phyloP scores from a whole-genome alignment of 2,888 invertebrate species.

The Meteorus cinctellus region DNA sequence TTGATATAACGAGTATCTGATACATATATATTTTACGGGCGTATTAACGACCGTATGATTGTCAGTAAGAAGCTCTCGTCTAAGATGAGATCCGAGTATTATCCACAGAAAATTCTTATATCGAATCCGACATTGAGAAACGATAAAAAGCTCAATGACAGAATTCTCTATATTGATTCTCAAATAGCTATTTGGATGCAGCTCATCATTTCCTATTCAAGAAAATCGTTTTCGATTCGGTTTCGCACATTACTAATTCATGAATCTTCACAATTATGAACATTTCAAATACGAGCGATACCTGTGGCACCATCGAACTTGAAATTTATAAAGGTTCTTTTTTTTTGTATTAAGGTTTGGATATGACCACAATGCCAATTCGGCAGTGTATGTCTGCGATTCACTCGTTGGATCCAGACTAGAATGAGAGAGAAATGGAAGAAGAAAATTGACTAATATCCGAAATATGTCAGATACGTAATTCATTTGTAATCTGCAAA shows the following conservation, averaged over 20 bases:
- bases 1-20: constrained; percentile 22
- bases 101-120: constrained; percentile 54
- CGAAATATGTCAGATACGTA: constrained; percentile 55
- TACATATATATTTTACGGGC: constrained; percentile 18
- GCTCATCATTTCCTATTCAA: background rate
- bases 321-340: too few relatives aligned
- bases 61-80: constrained; percentile 52
- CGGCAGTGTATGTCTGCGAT: too few relatives aligned
- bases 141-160: constrained; percentile 53
- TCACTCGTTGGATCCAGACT: background rate
- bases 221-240: too few relatives aligned
- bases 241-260: too few relatives aligned
- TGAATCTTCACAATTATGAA: too few relatives aligned
- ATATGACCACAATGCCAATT: too few relatives aligned
- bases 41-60: constrained; percentile 41
- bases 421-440: constrained; percentile 23
- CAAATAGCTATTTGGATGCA: constrained; percentile 46
- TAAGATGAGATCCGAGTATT: constrained; percentile 50
- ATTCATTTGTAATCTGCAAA: constrained; percentile 67
- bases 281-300: too few relatives aligned
- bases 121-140: constrained; percentile 53
- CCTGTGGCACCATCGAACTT: too few relatives aligned
- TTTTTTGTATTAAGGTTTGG: too few relatives aligned
- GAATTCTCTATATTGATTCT: constrained; percentile 49
- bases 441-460: constrained; percentile 65